phyloP scores from a whole-genome alignment of 1,140 invertebrate species.

The Pygmarrhopalites habei region DNA sequence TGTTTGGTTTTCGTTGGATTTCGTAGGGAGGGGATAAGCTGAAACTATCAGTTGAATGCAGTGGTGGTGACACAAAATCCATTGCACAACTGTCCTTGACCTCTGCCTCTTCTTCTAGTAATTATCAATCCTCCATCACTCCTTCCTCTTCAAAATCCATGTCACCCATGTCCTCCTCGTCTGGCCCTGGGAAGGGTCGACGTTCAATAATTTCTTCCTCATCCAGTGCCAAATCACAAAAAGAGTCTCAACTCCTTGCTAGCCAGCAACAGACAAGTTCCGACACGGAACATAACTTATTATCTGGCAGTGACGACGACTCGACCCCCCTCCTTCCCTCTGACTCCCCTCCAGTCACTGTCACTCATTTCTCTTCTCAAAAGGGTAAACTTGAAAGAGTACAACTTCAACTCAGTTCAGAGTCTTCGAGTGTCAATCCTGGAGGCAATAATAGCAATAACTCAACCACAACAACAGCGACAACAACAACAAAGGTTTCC shows the following conservation, averaged over 20 bases:
- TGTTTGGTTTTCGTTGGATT: slow-evolving; percentile 29
- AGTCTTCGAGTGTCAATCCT: slow-evolving; percentile 40
- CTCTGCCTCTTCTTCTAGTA: neutral
- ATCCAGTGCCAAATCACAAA: neutral
- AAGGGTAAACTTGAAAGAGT: slow-evolving; percentile 48
- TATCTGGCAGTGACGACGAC: slow-evolving; percentile 27
- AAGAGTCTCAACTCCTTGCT: neutral
- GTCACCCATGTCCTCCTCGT: neutral
- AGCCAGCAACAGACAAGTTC: slow-evolving; percentile 36
- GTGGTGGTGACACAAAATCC: too few relatives aligned
- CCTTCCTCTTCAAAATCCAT: slow-evolving; percentile 5
- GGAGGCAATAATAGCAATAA: slow-evolving; percentile 2
- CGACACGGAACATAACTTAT: slow-evolving; percentile 42
- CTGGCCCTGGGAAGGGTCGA: neutral
- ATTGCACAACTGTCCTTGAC: slow-evolving; percentile 47
- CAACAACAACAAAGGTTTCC: neutral
- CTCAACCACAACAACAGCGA: neutral
- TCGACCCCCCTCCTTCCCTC: slow-evolving; percentile 24
- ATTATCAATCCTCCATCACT: neutral
- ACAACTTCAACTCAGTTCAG: slow-evolving; percentile 24
- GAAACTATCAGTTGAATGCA: too few relatives aligned
- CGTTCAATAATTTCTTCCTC: slow-evolving; percentile 41
- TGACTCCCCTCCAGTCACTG: slow-evolving; percentile 47
- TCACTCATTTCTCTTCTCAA: slow-evolving; percentile 51
- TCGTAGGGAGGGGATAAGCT: slow-evolving; percentile 64